Conservation (phyloP, 2,888 invertebrate genomes). For the Agrochola lychnidis region DNA sequence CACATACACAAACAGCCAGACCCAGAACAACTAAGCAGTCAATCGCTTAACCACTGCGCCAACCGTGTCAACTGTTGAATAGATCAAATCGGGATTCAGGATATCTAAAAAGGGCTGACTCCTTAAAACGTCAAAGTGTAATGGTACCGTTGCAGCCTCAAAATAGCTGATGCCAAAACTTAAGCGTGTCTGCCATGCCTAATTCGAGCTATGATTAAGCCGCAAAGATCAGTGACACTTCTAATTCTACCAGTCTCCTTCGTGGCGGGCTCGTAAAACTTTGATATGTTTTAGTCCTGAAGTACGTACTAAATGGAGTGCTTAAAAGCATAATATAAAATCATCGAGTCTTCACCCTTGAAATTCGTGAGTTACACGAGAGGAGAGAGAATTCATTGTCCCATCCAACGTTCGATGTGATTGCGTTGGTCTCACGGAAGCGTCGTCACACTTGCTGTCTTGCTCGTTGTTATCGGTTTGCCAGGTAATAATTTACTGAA, state of each 20-base stretch:
- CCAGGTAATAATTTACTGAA: background rate
- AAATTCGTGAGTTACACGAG: conserved; percentile 6
- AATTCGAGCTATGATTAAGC: conserved; percentile 52
- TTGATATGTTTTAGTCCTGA: conserved; percentile 53
- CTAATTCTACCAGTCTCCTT: conserved; percentile 59
- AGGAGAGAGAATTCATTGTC: background rate
- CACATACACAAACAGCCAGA: too few relatives aligned
- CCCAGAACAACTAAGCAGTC: too few relatives aligned
- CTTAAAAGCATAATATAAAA: conserved; percentile 12
- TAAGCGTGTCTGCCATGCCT: conserved; percentile 24
- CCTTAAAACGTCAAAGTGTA: background rate
- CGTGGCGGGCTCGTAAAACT: conserved; percentile 63
- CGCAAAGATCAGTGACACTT: conserved; percentile 61
- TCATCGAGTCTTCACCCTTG: conserved; percentile 6
- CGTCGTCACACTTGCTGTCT: background rate
- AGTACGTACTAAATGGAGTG: conserved; percentile 53
- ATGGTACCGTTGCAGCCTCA: background rate
- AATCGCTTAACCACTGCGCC: too few relatives aligned
- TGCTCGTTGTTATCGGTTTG: background rate
- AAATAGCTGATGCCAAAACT: conserved; percentile 34
- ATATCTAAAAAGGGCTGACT: conserved; percentile 21
- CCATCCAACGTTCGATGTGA: conserved; percentile 7
- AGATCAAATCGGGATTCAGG: conserved; percentile 2
- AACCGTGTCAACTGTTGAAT: too few relatives aligned
- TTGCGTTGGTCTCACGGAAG: conserved; percentile 18